phyloP scores from a whole-genome alignment of 2,113 vertebrate genomes.

The Oriolus oriolus region DNA sequence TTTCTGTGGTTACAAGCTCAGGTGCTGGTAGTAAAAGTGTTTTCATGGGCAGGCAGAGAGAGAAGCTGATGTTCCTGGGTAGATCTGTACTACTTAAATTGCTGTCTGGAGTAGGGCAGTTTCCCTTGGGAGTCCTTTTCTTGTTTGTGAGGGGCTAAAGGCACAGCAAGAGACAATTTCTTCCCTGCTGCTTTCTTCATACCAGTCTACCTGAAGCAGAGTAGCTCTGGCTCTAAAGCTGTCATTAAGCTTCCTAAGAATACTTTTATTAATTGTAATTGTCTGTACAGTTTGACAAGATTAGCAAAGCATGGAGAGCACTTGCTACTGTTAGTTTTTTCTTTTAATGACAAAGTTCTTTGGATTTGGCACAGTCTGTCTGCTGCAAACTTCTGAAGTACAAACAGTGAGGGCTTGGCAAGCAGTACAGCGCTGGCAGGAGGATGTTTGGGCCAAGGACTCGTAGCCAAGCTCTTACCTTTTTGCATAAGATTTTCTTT shows the following conservation, averaged over 20 bases:
- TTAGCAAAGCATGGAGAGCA: not conserved
- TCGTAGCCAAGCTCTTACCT: not conserved
- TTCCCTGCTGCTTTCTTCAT: not conserved
- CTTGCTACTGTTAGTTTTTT: not conserved
- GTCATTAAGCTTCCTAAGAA: not conserved
- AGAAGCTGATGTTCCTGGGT: not conserved
- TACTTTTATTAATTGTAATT: not conserved
- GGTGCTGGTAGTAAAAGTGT: not conserved
- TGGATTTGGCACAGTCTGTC: not conserved
- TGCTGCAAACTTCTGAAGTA: not conserved
- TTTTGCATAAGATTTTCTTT: not conserved
- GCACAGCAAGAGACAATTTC: not conserved
- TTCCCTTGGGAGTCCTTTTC: not conserved
- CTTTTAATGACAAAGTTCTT: not conserved
- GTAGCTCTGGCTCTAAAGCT: not conserved
- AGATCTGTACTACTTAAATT: not conserved
- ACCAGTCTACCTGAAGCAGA: not conserved
- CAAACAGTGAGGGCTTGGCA: not conserved
- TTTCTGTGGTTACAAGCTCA: not conserved
- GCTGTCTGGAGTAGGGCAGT: not conserved
- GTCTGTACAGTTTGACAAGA: not conserved
- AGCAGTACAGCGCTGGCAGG: not conserved
- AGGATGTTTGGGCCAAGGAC: not conserved
- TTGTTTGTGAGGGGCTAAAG: not conserved
- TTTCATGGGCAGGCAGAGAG: not conserved